Evolutionary conservation across 1,140 invertebrate species (phyloP).

Genomic region (Pachypsylla venusta): DNA sequence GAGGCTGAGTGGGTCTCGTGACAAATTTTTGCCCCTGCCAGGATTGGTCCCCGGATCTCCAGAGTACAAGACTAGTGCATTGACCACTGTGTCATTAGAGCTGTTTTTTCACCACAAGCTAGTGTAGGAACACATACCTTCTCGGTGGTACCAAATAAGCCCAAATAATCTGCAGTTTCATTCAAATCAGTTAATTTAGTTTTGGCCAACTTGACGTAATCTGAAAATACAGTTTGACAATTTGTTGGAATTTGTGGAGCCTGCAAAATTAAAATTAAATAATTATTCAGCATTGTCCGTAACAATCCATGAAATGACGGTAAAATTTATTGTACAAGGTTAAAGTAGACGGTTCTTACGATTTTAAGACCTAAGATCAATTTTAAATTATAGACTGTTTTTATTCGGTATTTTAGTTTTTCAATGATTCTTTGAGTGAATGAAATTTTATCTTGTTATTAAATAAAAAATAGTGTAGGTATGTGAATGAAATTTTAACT

Average conservation of each 20-base stretch:
- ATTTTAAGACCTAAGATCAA: too few relatives aligned
- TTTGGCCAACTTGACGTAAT: neutral
- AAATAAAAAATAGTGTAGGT: too few relatives aligned
- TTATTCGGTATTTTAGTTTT: too few relatives aligned
- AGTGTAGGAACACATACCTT: neutral
- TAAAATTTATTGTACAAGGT: too few relatives aligned
- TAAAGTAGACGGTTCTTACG: too few relatives aligned
- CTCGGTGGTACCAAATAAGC: neutral
- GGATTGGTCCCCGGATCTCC: neutral
- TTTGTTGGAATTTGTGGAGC: neutral
- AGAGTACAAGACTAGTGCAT: neutral
- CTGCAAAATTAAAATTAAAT: neutral
- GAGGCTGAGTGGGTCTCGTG: neutral
- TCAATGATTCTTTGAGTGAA: too few relatives aligned
- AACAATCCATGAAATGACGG: too few relatives aligned
- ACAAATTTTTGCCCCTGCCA: neutral
- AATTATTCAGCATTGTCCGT: too few relatives aligned
- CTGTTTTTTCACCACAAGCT: neutral
- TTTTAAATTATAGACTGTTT: too few relatives aligned
- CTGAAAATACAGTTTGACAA: neutral
- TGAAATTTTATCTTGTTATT: too few relatives aligned
- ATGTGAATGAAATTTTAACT: too few relatives aligned
- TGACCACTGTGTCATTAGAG: neutral
- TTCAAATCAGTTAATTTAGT: neutral
- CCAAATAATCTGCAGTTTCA: slow-evolving; percentile 1